phyloP scores from a whole-genome alignment of 2,113 vertebrate genomes.

The Sceloporus undulatus region DNA sequence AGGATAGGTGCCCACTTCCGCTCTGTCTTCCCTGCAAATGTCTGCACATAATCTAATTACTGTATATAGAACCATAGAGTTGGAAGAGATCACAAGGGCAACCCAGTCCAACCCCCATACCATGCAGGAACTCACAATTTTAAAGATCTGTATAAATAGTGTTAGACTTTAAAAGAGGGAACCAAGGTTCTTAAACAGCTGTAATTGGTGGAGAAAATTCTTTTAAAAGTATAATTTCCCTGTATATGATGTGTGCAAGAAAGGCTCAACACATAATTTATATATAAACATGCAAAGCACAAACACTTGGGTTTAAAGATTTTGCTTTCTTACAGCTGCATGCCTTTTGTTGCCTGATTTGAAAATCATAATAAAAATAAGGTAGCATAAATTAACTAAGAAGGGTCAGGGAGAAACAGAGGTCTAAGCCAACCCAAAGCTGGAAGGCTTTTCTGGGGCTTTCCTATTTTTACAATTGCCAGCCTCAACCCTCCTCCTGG shows the following conservation, averaged over 20 bases:
- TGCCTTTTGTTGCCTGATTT: constrained; percentile 55
- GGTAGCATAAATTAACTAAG: constrained; percentile 60
- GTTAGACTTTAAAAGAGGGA: no score
- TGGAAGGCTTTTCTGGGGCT: constrained; percentile 29
- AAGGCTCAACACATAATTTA: background rate
- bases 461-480: constrained; percentile 2
- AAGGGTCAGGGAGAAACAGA: constrained; percentile 27
- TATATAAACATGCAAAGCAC: background rate
- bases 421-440: no score
- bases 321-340: background rate
- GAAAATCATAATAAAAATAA: constrained; percentile 74
- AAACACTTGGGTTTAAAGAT: background rate
- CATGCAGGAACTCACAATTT: background rate
- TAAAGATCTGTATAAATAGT: background rate
- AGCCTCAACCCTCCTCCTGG: constrained; percentile 44
- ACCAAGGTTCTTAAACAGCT: no score
- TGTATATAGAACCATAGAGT: no score
- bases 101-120: no score
- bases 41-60: no score
- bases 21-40: background rate
- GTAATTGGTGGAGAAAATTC: background rate
- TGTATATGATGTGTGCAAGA: background rate
- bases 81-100: no score
- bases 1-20: background rate
- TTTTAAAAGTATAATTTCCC: background rate